Evolutionary conservation across 2,797 vertebrate species (phyloP).

Genomic region (Schizopygopsis malacanthus): DNA sequence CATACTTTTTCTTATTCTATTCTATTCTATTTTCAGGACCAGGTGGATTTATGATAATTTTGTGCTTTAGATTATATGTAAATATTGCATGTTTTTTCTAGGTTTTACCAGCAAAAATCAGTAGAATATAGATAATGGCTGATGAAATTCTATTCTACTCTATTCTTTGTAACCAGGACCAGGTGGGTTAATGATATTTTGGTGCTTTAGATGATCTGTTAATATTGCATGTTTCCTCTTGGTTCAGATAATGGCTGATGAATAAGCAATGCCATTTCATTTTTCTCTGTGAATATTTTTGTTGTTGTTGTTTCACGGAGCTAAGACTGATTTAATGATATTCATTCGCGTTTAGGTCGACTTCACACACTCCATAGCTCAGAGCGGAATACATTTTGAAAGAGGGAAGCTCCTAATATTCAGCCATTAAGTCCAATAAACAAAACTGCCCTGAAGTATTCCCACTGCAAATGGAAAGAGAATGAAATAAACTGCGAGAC

Average conservation of each 20-base stretch:
- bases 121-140: slow-evolving; percentile 32
- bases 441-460: slow-evolving; percentile 43
- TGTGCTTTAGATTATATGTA: not conserved
- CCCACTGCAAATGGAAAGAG: slow-evolving; percentile 15
- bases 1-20: not conserved
- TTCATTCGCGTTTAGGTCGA: slow-evolving; percentile 39
- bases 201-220: slow-evolving; percentile 4
- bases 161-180: not conserved
- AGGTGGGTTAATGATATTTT: not conserved
- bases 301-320: slow-evolving; percentile 18
- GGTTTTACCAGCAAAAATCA: not conserved
- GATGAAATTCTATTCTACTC: slow-evolving; percentile 2
- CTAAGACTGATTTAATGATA: slow-evolving; percentile 34
- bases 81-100: not conserved
- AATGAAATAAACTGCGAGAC: not conserved
- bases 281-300: slow-evolving; percentile 13
- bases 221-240: slow-evolving; percentile 32
- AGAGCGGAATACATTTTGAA: slow-evolving; percentile 31
- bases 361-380: slow-evolving; percentile 36
- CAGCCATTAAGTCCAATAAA: slow-evolving; percentile 43
- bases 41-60: not conserved
- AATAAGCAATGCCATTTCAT: slow-evolving; percentile 49
- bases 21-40: not conserved
- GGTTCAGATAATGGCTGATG: slow-evolving; percentile 31
- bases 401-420: slow-evolving; percentile 35